phyloP scores from a whole-genome alignment of 2,113 vertebrate species.

The Pachyramphus minor region DNA sequence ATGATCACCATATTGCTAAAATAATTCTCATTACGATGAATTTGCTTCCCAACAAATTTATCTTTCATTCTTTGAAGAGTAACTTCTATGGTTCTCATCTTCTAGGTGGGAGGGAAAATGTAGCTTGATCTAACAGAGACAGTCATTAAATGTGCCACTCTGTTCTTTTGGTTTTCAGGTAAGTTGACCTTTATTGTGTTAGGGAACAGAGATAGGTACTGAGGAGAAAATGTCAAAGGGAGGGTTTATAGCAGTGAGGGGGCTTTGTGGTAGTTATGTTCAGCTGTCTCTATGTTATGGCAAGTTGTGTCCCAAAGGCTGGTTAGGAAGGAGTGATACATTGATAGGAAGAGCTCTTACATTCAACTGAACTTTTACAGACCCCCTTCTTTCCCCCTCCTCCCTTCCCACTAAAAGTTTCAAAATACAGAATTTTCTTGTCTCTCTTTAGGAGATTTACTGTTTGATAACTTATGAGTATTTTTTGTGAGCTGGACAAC shows the following conservation, averaged over 20 bases:
- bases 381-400: neutral
- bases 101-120: neutral
- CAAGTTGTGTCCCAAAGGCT: neutral
- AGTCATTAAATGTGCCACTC: neutral
- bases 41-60: neutral
- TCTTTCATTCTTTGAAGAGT: neutral
- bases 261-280: neutral
- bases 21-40: neutral
- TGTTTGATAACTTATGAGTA: neutral
- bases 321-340: neutral
- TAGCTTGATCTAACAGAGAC: neutral
- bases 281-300: neutral
- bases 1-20: neutral
- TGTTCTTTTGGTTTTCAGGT: neutral
- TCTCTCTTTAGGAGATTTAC: neutral
- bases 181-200: neutral
- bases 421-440: neutral
- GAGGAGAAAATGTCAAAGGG: neutral
- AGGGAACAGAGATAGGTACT: neutral
- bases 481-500: neutral
- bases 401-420: neutral
- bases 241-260: neutral
- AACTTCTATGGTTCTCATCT: neutral
- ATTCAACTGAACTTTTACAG: neutral
- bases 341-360: neutral